Evolutionary conservation across 2,113 vertebrate species (phyloP).

Genomic region (Erythrolamprus reginae): DNA sequence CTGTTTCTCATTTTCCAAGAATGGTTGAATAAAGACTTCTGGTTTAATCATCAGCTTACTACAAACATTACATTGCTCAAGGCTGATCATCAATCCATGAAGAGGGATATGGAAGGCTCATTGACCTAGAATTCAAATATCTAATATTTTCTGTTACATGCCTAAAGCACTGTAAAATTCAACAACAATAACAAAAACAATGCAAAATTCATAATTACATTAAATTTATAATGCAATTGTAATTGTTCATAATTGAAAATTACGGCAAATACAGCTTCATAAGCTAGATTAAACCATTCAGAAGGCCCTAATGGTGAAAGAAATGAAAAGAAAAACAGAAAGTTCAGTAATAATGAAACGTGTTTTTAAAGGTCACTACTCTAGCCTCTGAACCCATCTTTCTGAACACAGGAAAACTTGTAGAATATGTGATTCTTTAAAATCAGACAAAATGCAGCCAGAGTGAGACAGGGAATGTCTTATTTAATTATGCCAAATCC

Average conservation of each 20-base stretch:
- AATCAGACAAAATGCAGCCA: background rate
- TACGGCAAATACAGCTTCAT: conserved; percentile 13
- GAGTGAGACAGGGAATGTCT: background rate
- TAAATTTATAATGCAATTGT: background rate
- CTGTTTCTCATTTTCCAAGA: background rate
- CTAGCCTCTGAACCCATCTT: background rate
- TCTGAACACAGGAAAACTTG: background rate
- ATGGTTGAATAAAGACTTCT: background rate
- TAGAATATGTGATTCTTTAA: background rate
- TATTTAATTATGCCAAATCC: background rate
- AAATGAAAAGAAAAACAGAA: background rate
- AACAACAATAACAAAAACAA: background rate
- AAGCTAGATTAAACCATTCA: background rate
- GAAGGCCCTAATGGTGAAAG: background rate
- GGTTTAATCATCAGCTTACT: background rate
- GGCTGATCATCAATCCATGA: background rate
- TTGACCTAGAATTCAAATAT: background rate
- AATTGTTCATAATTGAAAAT: background rate
- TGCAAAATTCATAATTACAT: background rate
- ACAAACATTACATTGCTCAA: background rate
- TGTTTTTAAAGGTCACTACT: background rate
- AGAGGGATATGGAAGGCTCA: background rate
- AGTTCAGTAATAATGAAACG: background rate
- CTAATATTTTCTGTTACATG: background rate
- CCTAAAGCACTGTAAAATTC: background rate